Evolutionary conservation across 2,113 vertebrate species (phyloP).

Genomic region (Dissostichus mawsoni): DNA sequence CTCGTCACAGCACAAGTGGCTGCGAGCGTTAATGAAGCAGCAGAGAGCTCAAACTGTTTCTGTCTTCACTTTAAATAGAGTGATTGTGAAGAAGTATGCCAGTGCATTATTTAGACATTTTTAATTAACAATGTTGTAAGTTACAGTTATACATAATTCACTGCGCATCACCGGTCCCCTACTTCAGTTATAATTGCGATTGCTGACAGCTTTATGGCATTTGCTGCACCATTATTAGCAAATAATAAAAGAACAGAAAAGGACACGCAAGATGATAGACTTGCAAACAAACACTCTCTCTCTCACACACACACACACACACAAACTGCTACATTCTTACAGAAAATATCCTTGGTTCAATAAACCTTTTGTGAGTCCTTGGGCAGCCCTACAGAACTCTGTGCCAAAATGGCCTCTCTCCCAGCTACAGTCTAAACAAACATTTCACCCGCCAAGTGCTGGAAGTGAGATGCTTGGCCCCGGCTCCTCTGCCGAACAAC

Average conservation of each 20-base stretch:
- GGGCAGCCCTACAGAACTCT: slow-evolving; percentile 14
- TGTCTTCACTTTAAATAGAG: slow-evolving; percentile 47
- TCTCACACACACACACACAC: neutral
- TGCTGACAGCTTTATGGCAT: slow-evolving; percentile 6
- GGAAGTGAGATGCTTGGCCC: slow-evolving; percentile 28
- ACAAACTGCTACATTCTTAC: slow-evolving; percentile 3
- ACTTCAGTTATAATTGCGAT: neutral
- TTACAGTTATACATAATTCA: slow-evolving; percentile 10
- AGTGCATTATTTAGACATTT: slow-evolving; percentile 41
- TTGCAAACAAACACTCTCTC: too few species aligned
- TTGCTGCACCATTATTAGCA: slow-evolving; percentile 5
- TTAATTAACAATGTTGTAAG: slow-evolving; percentile 35
- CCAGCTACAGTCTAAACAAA: slow-evolving; percentile 43
- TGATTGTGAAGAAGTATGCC: slow-evolving; percentile 26
- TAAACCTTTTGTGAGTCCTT: slow-evolving; percentile 38
- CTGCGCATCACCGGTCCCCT: neutral
- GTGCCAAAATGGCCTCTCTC: slow-evolving; percentile 43
- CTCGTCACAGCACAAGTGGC: slow-evolving; percentile 32
- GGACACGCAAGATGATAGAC: neutral
- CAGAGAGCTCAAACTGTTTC: slow-evolving; percentile 29
- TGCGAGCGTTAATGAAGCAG: slow-evolving; percentile 44
- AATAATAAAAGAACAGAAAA: neutral
- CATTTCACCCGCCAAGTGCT: slow-evolving; percentile 29
- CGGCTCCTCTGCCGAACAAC: neutral
- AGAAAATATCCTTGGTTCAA: slow-evolving; percentile 35